Base-by-base conservation (phyloP, 2,888 invertebrate species). In the Muscina levida region DNA sequence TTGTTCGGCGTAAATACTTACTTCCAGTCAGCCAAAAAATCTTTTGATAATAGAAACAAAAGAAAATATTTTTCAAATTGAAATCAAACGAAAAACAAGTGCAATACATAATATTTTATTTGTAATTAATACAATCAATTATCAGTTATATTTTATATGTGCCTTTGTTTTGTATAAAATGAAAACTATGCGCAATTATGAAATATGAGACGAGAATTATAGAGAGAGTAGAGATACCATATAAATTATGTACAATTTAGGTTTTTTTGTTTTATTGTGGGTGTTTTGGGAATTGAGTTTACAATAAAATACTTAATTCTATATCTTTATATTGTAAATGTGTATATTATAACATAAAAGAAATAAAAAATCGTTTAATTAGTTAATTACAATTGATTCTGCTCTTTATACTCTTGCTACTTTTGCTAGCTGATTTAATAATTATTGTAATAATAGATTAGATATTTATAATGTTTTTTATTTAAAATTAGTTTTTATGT, bases 291-390 rank as follows among this genome's bases (percentile, higher is more conserved):
- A 62, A 39, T 15, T 59, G 44, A 37, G 70, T 65, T 48, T 59
- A 65, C 72, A 74, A 77, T 81, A 74, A 72, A 81, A 81, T 77
- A 77, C 77, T 77, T 81, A 77, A 81, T 62, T 67, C 37, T 66
- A 77, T 75, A 57, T 66, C 24, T 57, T 1, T 37, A 57, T 26
- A 57, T 57, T 31, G 37, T 57, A 31, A 31, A 22, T 19, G 19
- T 42, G 22, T 62, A 5, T 19, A 39, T 42, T 5, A 62, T 62
- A 19, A 53, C 53, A 53, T 22, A 53, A 22, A 31, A 3, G 8
- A 31, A 31, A 31, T 8, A 31, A 31, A 31, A 31, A 31, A 31
- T 31, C 8, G 31, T 31, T 31, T 31, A 5, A 17, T 57, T 73
- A 57, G 65, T 73, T 74, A 68, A 76, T 57, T 79, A 72, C 62